Evolutionary conservation across 2,888 invertebrate species (phyloP).

Genomic region (Biston stratarius): DNA sequence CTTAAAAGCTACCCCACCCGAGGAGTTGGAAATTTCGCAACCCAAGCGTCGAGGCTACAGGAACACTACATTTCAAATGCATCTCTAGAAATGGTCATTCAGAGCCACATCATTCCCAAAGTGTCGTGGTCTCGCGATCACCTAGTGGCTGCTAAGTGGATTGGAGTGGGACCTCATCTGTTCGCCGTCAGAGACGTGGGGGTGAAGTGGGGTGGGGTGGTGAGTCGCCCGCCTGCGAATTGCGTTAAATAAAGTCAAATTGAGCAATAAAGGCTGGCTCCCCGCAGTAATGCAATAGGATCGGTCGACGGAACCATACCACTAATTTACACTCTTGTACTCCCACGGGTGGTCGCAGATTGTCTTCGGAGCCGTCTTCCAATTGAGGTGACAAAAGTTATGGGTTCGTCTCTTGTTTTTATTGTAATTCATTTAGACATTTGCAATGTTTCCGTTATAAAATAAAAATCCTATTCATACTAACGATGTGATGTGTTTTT

Average conservation of each 20-base stretch:
- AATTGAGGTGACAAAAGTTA: constrained; percentile 3
- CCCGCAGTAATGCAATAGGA: constrained; percentile 81
- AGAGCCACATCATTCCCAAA: constrained; percentile 56
- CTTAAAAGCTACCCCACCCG: too few species aligned
- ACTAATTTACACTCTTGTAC: constrained; percentile 67
- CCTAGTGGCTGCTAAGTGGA: constrained; percentile 83
- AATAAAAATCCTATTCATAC: too few species aligned
- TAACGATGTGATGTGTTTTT: too few species aligned
- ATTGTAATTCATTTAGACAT: background rate
- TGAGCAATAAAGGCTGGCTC: constrained; percentile 85
- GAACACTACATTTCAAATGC: constrained; percentile 37
- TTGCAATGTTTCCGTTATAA: too few species aligned
- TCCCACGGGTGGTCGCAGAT: constrained; percentile 28
- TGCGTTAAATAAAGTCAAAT: constrained; percentile 86
- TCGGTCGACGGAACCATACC: constrained; percentile 70
- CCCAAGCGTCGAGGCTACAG: background rate
- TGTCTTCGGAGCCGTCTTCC: constrained; percentile 22
- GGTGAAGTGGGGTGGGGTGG: constrained; percentile 43
- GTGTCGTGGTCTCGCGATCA: constrained; percentile 69
- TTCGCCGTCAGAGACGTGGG: constrained; percentile 74
- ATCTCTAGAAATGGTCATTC: constrained; percentile 51
- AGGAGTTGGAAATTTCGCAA: background rate
- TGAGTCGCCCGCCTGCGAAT: constrained; percentile 60
- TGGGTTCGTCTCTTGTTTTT: constrained; percentile 15
- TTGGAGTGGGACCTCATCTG: constrained; percentile 85